phyloP scores from a whole-genome alignment of 2,888 invertebrate genomes.

The Hetaerina titia region DNA sequence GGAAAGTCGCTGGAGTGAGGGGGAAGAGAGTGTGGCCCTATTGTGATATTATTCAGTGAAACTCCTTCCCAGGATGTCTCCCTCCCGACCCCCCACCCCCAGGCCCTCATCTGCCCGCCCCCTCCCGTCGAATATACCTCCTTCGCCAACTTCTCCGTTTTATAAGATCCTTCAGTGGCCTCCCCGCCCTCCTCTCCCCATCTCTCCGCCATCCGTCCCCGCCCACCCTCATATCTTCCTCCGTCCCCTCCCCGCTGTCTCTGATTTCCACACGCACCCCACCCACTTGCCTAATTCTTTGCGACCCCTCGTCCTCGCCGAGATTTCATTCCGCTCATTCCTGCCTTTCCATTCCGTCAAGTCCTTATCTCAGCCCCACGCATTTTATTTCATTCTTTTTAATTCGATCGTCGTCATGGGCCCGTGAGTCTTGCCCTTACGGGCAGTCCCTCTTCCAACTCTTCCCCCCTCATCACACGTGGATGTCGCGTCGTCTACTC shows the following conservation, averaged over 20 bases:
- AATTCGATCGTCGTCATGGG: background rate
- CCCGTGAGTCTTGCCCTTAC: background rate
- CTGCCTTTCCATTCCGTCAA: background rate
- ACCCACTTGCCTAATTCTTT: background rate
- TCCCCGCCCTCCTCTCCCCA: background rate
- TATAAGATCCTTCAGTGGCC: constrained; percentile 20
- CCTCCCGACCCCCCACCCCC: background rate
- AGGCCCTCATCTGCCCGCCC: background rate
- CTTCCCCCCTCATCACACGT: background rate
- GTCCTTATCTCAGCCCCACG: background rate
- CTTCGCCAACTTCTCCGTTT: background rate
- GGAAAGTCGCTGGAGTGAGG: background rate
- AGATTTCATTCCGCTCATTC: background rate
- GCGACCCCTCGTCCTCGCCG: background rate
- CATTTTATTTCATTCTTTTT: background rate
- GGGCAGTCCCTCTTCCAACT: no score
- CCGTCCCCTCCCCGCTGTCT: background rate
- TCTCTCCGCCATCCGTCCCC: background rate
- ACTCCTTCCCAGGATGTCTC: background rate
- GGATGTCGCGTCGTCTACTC: no score
- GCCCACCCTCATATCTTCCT: background rate
- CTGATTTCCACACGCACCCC: background rate
- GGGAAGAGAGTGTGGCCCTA: background rate
- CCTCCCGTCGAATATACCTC: background rate
- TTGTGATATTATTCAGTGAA: constrained; percentile 14